These are phyloP conservation scores for Cristatella mucedo DNA, from an alignment of 2,888 invertebrate species.

Conservation along the genomic window DNA sequence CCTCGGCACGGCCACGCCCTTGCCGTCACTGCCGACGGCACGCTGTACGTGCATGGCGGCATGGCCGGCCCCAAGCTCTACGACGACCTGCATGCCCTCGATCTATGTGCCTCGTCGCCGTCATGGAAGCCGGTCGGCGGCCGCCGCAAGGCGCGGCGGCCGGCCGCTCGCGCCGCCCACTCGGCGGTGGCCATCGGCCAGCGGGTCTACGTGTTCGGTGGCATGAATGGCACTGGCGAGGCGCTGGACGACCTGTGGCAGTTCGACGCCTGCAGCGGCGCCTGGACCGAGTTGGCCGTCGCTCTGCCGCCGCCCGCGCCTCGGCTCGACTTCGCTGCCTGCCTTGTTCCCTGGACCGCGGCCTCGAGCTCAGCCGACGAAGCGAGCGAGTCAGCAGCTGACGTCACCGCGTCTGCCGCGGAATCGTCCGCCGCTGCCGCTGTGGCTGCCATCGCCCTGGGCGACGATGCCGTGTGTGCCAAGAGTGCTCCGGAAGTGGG, in stretches of 20 bases:
- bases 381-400: no score
- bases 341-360: conserved; percentile 17
- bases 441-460: no score
- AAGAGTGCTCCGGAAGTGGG: no score
- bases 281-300: conserved; percentile 6
- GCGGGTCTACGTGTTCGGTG: conserved; percentile 32
- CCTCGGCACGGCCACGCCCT: conserved; percentile 35
- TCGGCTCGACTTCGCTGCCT: conserved; percentile 33
- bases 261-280: conserved; percentile 29
- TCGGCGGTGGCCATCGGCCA: conserved; percentile 21
- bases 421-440: no score
- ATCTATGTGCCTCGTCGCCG: conserved; percentile 26
- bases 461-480: no score
- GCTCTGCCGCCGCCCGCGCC: conserved; percentile 24
- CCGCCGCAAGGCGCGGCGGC: conserved; percentile 25
- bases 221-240: conserved; percentile 28
- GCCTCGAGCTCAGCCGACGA: no score
- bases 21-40: conserved; percentile 22
- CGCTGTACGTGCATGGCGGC: conserved; percentile 33
- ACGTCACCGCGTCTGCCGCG: no score
- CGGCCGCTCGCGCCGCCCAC: conserved; percentile 33
- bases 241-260: conserved; percentile 32
- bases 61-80: conserved; percentile 33
- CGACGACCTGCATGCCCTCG: conserved; percentile 32
- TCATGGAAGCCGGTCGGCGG: conserved; percentile 19